These are phyloP conservation scores for Xenopus borealis DNA, from an alignment of 2,113 vertebrate species.

Conservation along the genomic window DNA sequence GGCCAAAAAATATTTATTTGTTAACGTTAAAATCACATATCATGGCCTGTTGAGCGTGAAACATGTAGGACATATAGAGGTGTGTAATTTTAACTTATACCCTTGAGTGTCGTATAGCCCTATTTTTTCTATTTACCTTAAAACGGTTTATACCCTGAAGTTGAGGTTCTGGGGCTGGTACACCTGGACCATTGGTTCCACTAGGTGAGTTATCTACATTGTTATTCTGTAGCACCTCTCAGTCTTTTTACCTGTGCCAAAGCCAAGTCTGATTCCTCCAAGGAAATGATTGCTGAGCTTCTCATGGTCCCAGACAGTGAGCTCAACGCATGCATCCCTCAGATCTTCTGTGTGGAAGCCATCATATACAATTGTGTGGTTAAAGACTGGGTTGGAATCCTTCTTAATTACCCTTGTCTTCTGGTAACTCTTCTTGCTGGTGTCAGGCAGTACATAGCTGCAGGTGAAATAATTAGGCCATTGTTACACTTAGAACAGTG, in stretches of 20 bases:
- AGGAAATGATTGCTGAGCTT: constrained; percentile 69
- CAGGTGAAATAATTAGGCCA: not conserved
- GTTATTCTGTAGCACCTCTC: too few species aligned
- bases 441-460: constrained; percentile 69
- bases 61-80: too few species aligned
- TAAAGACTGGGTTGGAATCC: constrained; percentile 64
- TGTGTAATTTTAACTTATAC: too few species aligned
- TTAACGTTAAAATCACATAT: too few species aligned
- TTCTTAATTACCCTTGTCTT: constrained; percentile 66
- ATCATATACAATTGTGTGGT: constrained; percentile 69
- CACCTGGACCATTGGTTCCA: too few species aligned
- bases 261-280: constrained; percentile 64
- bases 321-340: constrained; percentile 66
- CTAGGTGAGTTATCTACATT: too few species aligned
- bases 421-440: constrained; percentile 69
- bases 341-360: constrained; percentile 66
- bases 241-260: constrained; percentile 59
- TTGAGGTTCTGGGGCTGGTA: too few species aligned
- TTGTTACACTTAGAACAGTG: not conserved
- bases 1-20: too few species aligned
- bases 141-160: too few species aligned
- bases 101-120: too few species aligned
- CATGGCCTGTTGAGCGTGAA: too few species aligned
- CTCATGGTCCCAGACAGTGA: constrained; percentile 70
- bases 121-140: too few species aligned